Evolutionary conservation across 2,113 vertebrate genomes (phyloP), one percentile per base, ranked within the genome.

Genomic region (Heteronetta atricapilla): DNA sequence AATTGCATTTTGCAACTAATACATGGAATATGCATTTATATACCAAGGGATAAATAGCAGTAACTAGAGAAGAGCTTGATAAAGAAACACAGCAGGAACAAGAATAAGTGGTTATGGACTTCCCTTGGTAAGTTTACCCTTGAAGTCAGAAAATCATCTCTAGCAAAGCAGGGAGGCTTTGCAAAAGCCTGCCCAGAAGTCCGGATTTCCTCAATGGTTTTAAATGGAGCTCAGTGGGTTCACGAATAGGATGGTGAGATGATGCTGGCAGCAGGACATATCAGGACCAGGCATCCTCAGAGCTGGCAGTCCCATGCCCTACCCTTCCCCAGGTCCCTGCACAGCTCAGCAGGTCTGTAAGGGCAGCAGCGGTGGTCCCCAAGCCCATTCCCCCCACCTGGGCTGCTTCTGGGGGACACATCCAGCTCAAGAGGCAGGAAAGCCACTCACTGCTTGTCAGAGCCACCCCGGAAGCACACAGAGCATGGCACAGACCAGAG

Each of bases 251-350:
- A 56, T 33, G 23, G 31, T 2, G 52, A 55, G 79, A 40, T 1
- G 1, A 69, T 12, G 62, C 56, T 63, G 64, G 53, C 46, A 78
- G 76, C 40, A 73, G 62, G 31, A 36, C 4, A 7, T 50, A 12
- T 3, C 3, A 11, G 38, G 62, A 42, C 62, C 0, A 0, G 10
- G 36, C 28, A 44, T 26, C 58, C 55, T 48, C 4, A 1, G 59
- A 69, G 53, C 38, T 55, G 16, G 13, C 16, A 40, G 75, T 20
- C 53, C 58, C 42, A 31, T 14, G 10, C 11, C 38, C 48, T 3
- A 10, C 48, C 33, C 33, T 17, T 36, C 46, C 22, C 38, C 3
- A 1, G 23, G 6, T 8, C 58, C 36, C 23, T 4, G 3, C 36
- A 5, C 40, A 38, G 31, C 58, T 60, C 4, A 0, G 14, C 36